Evolutionary conservation across 2,113 vertebrate genomes (phyloP), one percentile per base, ranked within the genome.

Genomic region (Periophthalmus modestus): DNA sequence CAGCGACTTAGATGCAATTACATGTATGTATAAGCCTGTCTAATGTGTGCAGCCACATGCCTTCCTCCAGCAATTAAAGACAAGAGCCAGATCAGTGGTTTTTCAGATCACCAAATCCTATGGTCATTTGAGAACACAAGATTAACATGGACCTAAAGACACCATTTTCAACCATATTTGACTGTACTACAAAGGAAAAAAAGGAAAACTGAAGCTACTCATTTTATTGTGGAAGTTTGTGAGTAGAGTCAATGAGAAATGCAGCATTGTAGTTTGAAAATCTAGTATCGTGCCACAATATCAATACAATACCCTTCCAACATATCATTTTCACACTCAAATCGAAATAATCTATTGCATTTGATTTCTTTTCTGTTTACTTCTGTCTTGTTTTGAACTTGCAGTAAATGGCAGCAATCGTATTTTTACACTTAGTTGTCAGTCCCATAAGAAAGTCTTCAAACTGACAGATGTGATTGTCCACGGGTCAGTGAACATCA

Each of bases 1-100:
- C 14, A 75, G 77, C 9, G 19, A 78, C 75, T 84, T 67, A 0
- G 13, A 78, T 58, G 62, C 79, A 79, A 88, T 87, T 80, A 79
- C 21, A n/a, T 70, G 76, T 68, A 36, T 61, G 55, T 58, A 66
- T 55, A 39, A 81, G 80, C 66, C 14, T 78, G 63, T 83, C 59
- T 70, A 55, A 39, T 62, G 54, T 72, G 28, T 65, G 73, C 66
- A 69, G 47, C 21, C 39, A 47, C 78, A 62, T 83, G 74, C 28
- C 77, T 69, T 78, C 54, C 66, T 78, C 18, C 14, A 66, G 68
- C 50, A 55, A 76, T 36, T 52, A 13, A 70, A 78, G 68, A 74
- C 1, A 66, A 62, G 48, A 77, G 71, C 10, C 58, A 33, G 46
- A 79, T 82, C 77, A n/a, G 71, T 69, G 71, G 18, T 36, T 69